phyloP scores from a whole-genome alignment of 2,888 invertebrate genomes.

The Reticulitermes lucifugus region DNA sequence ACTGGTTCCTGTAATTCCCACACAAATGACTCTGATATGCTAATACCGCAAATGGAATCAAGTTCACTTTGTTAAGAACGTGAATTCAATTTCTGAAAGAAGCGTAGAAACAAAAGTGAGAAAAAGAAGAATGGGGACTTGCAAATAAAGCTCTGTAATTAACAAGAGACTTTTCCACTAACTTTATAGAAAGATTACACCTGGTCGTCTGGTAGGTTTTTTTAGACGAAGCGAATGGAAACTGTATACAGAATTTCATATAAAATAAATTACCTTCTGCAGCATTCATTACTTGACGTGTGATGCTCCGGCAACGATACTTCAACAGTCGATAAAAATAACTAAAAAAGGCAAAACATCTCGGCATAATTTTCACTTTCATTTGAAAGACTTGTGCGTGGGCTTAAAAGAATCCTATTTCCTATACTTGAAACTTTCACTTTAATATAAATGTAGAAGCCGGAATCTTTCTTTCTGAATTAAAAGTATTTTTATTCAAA shows the following conservation, averaged over 20 bases:
- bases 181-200: background rate
- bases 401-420: too few relatives aligned
- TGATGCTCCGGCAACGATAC: background rate
- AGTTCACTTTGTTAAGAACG: background rate
- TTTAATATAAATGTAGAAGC: too few relatives aligned
- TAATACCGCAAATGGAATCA: slow-evolving; percentile 16
- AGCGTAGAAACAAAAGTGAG: background rate
- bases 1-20: background rate
- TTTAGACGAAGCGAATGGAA: background rate
- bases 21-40: background rate
- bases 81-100: slow-evolving; percentile 2
- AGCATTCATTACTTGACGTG: background rate
- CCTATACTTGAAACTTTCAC: too few relatives aligned
- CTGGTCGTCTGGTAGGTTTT: background rate
- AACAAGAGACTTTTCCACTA: background rate
- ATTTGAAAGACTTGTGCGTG: too few relatives aligned
- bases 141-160: slow-evolving; percentile 13
- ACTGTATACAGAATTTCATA: background rate
- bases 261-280: background rate
- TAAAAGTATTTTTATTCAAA: too few relatives aligned
- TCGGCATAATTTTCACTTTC: too few relatives aligned
- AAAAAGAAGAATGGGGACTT: background rate
- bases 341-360: too few relatives aligned
- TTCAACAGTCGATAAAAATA: too few relatives aligned
- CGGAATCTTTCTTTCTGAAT: too few relatives aligned